Base-by-base conservation (phyloP, 2,888 invertebrate species). In the Resseliella maxima region DNA sequence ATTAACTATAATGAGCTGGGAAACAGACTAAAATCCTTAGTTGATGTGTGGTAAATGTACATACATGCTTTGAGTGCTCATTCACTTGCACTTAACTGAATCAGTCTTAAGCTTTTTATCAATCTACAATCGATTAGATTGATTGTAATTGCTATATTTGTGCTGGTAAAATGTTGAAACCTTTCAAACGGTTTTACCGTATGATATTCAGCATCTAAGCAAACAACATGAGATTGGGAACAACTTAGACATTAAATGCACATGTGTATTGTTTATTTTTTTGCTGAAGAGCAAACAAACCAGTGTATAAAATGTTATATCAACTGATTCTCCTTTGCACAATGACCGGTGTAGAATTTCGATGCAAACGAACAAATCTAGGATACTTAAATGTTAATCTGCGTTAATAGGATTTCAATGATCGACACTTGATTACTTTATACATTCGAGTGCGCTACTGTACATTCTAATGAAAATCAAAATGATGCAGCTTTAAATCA, bases 371-470 rank as follows among this genome's bases (percentile, higher is more conserved):
- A 27, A 24, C n/a, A 59, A 59, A 15, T 27, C 24, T 24, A 8
- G 15, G 5, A 5, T n/a, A 59, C 59, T 27, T n/a, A 59, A 27
- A n/a, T 59, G 31, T 72, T 72, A 72, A 72, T 72, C 72, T 72
- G 10, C 15, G 35, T 72, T 72, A 72, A 72, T 72, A 72, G 72
- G 72, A 27, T 72, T 72, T 35, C 72, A 72, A 72, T 72, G 72
- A 18, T 31, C 12, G 31, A 72, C 31, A 72, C 72, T 72, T 72
- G 72, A 72, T 3, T 59, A 12, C 5, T 27, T 24, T 59, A 59
- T n/a, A n/a, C n/a, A n/a, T n/a, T n/a, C n/a, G n/a, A 59, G 27
- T 24, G 15, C 27, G 24, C 24, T 59, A 8, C 24, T n/a, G 5
- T 24, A 59, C 59, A 1, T 15, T 35, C 31, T 5, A 5, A 35